Base-by-base conservation (phyloP, 2,797 vertebrate genomes). In the Ciconia nigra region DNA sequence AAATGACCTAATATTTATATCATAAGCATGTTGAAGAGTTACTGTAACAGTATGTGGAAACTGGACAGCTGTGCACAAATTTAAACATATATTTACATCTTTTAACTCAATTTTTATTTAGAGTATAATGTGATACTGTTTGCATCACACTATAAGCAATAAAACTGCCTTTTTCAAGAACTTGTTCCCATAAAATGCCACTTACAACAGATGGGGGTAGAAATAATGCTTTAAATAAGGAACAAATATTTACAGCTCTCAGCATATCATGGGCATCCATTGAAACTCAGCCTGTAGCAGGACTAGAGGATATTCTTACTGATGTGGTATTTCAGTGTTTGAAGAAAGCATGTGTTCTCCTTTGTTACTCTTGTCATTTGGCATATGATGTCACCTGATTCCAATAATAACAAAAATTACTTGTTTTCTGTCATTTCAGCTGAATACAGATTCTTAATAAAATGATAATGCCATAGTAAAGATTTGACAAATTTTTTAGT, bases 221-320 rank as follows among this genome's bases (percentile, higher is more conserved):
- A 90, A 94, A 95, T 92, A 94, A 89, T 70, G 21, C 29, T 79
- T 89, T 82, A 95, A 95, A 92, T 90, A 90, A 67, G 37, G 26
- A 96, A 86, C 57, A 93, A 93, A 91, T 86, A 90, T 95, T 97
- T 95, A 93, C 73, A 69, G 41, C 46, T 92, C 26, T 89, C 54
- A 2, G 65, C 13, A n/a, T 94, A 81, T 74, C 88, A 90, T 86
- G 51, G 55, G 35, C 76, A 73, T 78, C 49, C 14, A 61, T 86
- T 86, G 77, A 96, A 96, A 96, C 83, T 89, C 77, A 87, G 77
- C 62, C 73, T 92, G 62, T 41, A 78, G 44, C 41, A 92, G 31
- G 41, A 66, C 47, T 61, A 62, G 51, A 79, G 67, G 84, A 83
- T 82, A 51, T 85, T 82, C 62, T 69, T 85, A 80, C 5, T 55